Base-by-base conservation (phyloP, 2,113 vertebrate species). In the Ovis canadensis region DNA sequence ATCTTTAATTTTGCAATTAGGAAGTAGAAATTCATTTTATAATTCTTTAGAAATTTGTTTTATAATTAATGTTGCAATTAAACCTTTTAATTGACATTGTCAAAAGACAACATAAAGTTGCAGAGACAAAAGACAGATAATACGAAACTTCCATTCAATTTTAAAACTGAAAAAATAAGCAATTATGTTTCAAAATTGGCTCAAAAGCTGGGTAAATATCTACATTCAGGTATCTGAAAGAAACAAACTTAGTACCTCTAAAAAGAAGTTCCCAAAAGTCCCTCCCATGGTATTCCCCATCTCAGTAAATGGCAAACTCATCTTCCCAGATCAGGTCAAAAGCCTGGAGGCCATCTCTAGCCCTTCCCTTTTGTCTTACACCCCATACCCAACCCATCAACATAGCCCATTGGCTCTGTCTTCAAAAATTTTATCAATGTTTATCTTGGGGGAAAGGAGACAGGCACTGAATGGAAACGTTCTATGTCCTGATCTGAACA, bases 161-260 rank as follows among this genome's bases (percentile, higher is more conserved):
- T 94, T 88, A 90, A 97, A 93, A 83, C 43, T 92, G 31, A 60
- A 33, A 95, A 64, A 27, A 90, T 87, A 62, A 83, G 19, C 82
- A 96, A 90, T 60, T 92, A 89, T 86, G 2, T 82, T 96, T 95
- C 67, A 90, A 96, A 97, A 98, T 10, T 54, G 36, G 13, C 62
- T 64, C 64, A 96, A 95, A 96, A 87, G 48, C 40, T 67, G 16
- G 55, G 83, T 95, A 95, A 96, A 62, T 27, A 27, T 71, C 10
- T 62, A 57, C 19, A 95, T 31, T 77, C 59, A 89, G 43, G 52
- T 55, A 87, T 55, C 59, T 85, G n/a, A 90, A 96, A 94, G 31
- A 90, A 88, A 96, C n/a, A 25, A 82, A 94, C 36, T 90, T 62
- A 64, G 87, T 4, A 90, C 23, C 93, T 77, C 60, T 67, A 88